Evolutionary conservation across 2,113 vertebrate genomes (phyloP).

Genomic region (Leptodactylus fuscus): DNA sequence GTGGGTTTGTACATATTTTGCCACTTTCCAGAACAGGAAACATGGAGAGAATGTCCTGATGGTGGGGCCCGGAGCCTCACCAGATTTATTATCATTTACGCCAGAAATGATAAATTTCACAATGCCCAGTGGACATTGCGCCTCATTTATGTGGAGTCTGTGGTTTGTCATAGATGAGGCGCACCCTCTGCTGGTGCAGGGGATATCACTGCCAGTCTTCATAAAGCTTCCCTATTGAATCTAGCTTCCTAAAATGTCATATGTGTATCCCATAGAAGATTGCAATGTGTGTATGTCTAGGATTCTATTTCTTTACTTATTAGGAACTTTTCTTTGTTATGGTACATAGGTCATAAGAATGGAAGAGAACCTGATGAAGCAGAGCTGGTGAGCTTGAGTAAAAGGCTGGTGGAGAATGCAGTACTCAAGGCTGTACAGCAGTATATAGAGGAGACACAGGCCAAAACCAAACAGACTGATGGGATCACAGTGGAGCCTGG

Average conservation of each 20-base stretch:
- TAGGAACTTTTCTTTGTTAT: conserved; percentile 76
- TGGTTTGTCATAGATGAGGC: too few species aligned
- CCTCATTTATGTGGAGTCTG: too few species aligned
- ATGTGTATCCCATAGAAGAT: neutral
- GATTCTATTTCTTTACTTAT: neutral
- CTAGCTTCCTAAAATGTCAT: neutral
- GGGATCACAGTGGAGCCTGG: conserved; percentile 69
- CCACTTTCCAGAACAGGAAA: too few species aligned
- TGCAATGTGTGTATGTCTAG: neutral
- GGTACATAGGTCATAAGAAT: conserved; percentile 82
- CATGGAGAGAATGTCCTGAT: too few species aligned
- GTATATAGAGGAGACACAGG: conserved; percentile 86
- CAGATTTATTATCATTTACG: too few species aligned
- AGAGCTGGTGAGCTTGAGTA: conserved; percentile 86
- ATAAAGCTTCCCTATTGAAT: too few species aligned
- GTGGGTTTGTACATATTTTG: too few species aligned
- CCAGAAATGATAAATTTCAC: too few species aligned
- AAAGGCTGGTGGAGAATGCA: conserved; percentile 86
- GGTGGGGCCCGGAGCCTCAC: too few species aligned
- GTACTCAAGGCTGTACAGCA: conserved; percentile 88
- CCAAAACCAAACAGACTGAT: conserved; percentile 75
- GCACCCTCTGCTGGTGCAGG: too few species aligned
- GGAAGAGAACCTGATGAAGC: conserved; percentile 82
- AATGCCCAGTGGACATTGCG: too few species aligned
- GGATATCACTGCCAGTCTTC: too few species aligned